Evolutionary conservation across 2,113 vertebrate species (phyloP), one percentile per base, ranked within the genome.

Genomic region (Mystacornis crossleyi): DNA sequence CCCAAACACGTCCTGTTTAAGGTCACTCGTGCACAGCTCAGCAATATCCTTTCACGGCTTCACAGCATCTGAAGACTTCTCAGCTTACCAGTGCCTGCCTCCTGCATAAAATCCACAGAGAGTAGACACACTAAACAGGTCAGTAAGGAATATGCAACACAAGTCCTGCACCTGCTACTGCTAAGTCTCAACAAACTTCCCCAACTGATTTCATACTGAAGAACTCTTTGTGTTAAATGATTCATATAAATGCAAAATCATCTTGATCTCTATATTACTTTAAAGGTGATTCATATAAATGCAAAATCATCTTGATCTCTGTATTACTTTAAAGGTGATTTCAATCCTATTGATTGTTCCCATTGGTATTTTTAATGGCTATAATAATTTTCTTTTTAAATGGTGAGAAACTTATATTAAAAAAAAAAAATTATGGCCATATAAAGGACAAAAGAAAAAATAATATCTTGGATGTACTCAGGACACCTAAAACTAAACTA

Each of bases 321-420:
- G 20, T 88, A 51, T 86, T 94, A 53, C 67, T 93, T 85, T 70
- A 33, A 72, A 88, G 73, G 50, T 71, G 38, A 58, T 83, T 74
- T n/a, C n/a, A n/a, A n/a, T n/a, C 8, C 18, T 75, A 21, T 48
- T 73, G 66, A 73, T 77, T 93, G 58, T 17, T 94, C 29, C 29
- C 50, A 31, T 17, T 77, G 81, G 40, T 79, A 54, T 87, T 87
- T 94, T 71, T 57, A 89, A 90, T 74, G 10, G 8, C 18, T 83
- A 42, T 42, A 93, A 51, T 64, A 74, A 86, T 74, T 89, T 81
- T 8, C 29, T 72, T 75, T 93, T 55, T 74, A 79, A 62, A 80
- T 2, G 0, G 11, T 70, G 24, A n/a, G 67, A 61, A 88, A 66
- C 8, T 93, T 31, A 21, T 20, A 11, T 78, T 65, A 12, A 33